These are phyloP conservation scores for Heliornis fulica DNA, from an alignment of 2,113 vertebrate genomes.

Conservation along the genomic window DNA sequence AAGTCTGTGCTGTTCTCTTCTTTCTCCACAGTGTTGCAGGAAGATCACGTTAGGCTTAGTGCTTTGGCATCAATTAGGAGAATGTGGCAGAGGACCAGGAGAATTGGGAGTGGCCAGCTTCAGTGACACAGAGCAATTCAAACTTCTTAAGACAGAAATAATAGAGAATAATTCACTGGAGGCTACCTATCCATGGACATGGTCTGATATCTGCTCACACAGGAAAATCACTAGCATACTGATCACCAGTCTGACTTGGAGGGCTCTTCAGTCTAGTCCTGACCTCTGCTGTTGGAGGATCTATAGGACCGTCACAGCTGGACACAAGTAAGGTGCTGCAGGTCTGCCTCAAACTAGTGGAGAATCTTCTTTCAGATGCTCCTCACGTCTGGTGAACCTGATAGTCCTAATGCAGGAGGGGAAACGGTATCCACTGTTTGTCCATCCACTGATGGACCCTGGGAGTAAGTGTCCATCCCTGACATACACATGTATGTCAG, in stretches of 20 bases:
- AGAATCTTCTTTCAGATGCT: neutral
- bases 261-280: neutral
- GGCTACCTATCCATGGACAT: neutral
- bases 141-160: neutral
- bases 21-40: neutral
- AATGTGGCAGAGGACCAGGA: rapidly evolving
- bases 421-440: rapidly evolving
- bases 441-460: no score
- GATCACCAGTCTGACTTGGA: neutral
- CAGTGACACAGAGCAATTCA: neutral
- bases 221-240: neutral
- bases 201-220: neutral
- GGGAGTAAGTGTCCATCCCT: no score
- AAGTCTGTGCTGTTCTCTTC: neutral
- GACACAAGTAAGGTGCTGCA: neutral
- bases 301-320: neutral
- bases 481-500: no score
- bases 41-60: neutral
- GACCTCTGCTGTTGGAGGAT: neutral
- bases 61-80: neutral
- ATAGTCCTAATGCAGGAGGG: neutral
- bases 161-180: neutral
- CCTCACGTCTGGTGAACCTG: neutral
- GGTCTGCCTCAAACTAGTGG: rapidly evolving
- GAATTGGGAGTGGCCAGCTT: neutral